phyloP scores from a whole-genome alignment of 2,888 invertebrate species.

The Drosophila emarginata region DNA sequence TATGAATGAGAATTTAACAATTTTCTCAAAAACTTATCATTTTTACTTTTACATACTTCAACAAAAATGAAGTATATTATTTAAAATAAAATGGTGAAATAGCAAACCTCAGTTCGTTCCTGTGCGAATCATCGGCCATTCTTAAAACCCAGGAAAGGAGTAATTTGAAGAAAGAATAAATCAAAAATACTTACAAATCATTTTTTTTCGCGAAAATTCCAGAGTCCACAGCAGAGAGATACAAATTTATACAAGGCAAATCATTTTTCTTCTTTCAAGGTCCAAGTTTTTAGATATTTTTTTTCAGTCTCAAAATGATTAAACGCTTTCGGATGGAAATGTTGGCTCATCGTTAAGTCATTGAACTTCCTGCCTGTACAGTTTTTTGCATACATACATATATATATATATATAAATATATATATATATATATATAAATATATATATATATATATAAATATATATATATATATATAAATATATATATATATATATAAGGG shows the following conservation, averaged over 20 bases:
- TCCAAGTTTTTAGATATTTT: conserved; percentile 2
- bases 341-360: conserved; percentile 42
- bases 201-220: too few relatives aligned
- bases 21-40: too few relatives aligned
- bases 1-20: too few relatives aligned
- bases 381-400: too few relatives aligned
- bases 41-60: too few relatives aligned
- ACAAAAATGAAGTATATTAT: too few relatives aligned
- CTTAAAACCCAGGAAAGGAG: too few relatives aligned
- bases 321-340: neutral
- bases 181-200: too few relatives aligned
- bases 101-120: too few relatives aligned
- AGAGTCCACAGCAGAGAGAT: neutral
- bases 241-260: neutral
- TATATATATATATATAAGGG: conserved; percentile 35
- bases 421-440: conserved; percentile 24
- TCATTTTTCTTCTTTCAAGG: conserved; percentile 14
- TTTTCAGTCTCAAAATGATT: conserved; percentile 9
- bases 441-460: conserved; percentile 19
- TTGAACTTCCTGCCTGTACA: conserved; percentile 38
- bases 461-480: conserved; percentile 16
- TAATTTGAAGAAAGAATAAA: neutral
- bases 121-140: too few relatives aligned
- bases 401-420: conserved; percentile 8
- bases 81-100: too few relatives aligned